phyloP scores from a whole-genome alignment of 2,113 vertebrate species.

The Lampris incognitus region DNA sequence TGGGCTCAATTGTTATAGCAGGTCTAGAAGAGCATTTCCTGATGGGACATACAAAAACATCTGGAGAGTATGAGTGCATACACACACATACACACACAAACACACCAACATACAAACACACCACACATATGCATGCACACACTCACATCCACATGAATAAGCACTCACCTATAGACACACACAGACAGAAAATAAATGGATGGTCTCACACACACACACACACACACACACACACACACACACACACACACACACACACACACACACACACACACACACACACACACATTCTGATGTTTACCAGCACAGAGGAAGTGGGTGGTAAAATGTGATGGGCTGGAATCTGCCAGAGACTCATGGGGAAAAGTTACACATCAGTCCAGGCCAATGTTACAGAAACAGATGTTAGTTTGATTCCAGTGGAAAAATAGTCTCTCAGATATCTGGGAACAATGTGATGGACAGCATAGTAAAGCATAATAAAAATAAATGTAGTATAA shows the following conservation, averaged over 20 bases:
- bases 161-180: neutral
- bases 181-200: conserved; percentile 3
- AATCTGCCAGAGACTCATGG: neutral
- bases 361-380: neutral
- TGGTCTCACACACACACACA: neutral
- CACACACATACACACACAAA: neutral
- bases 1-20: conserved; percentile 17
- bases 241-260: neutral
- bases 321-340: conserved; percentile 7
- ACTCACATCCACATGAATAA: neutral
- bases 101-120: neutral
- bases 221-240: neutral
- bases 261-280: conserved; percentile 13
- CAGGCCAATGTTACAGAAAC: neutral
- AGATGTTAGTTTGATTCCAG: too few relatives aligned
- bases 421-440: too few relatives aligned
- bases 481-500: neutral
- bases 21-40: conserved; percentile 27
- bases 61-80: conserved; percentile 9
- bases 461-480: neutral
- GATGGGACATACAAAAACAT: conserved; percentile 18
- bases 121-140: neutral
- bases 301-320: conserved; percentile 30
- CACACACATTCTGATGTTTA: conserved; percentile 12
- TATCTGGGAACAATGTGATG: neutral